Evolutionary conservation across 2,888 invertebrate species (phyloP).

Genomic region (Xestia xanthographa): DNA sequence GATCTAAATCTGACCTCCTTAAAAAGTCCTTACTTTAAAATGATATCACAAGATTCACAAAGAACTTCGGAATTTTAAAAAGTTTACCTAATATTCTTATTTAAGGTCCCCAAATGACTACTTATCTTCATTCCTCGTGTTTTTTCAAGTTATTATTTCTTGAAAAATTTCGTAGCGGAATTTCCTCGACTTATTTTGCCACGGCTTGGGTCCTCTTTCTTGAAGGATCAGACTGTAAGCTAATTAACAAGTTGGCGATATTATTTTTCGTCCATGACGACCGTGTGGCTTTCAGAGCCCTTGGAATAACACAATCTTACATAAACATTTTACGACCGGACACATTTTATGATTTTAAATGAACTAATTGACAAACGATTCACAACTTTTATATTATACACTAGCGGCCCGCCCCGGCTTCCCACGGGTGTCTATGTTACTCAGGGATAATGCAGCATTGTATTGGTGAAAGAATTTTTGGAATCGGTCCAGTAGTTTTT

Average conservation of each 20-base stretch:
- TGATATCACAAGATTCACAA: slow-evolving; percentile 33
- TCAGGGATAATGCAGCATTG: no score
- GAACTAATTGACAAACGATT: background rate
- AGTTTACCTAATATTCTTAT: slow-evolving; percentile 40
- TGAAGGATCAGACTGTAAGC: slow-evolving; percentile 15
- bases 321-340: background rate
- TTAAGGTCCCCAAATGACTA: slow-evolving; percentile 44
- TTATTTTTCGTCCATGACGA: slow-evolving; percentile 1
- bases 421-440: no score
- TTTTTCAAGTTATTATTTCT: slow-evolving; percentile 43
- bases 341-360: background rate
- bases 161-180: background rate
- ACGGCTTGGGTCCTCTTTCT: background rate
- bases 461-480: no score
- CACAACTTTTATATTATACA: background rate
- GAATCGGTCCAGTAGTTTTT: no score
- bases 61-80: slow-evolving; percentile 32
- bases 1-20: slow-evolving; percentile 22
- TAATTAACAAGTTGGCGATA: slow-evolving; percentile 25
- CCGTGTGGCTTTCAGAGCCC: background rate
- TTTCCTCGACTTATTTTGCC: slow-evolving; percentile 23
- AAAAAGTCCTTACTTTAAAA: slow-evolving; percentile 37
- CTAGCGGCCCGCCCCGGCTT: no score
- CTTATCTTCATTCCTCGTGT: slow-evolving; percentile 50
- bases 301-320: background rate